Evolutionary conservation across 2,888 invertebrate species (phyloP).

Genomic region (Andrena chrysosceles): DNA sequence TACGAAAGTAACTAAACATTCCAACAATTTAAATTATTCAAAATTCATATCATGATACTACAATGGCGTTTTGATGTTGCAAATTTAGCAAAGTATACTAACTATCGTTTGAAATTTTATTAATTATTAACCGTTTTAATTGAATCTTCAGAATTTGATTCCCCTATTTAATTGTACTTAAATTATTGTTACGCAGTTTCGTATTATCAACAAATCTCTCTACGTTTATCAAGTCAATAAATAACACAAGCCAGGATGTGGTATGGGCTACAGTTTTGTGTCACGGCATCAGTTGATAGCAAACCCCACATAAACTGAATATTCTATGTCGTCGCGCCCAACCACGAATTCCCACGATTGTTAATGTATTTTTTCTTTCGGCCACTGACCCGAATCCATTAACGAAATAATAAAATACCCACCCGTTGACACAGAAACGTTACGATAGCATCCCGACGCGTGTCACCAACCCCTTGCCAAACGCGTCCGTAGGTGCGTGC

Average conservation of each 20-base stretch:
- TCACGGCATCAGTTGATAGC: slow-evolving; percentile 43
- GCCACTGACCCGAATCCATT: slow-evolving; percentile 51
- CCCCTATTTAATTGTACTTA: neutral
- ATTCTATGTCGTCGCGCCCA: slow-evolving; percentile 47
- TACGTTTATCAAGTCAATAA: slow-evolving; percentile 25
- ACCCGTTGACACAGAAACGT: slow-evolving; percentile 52
- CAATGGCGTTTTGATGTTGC: neutral
- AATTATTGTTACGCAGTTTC: slow-evolving; percentile 14
- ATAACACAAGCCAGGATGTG: slow-evolving; percentile 24
- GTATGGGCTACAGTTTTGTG: slow-evolving; percentile 5
- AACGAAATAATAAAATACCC: slow-evolving; percentile 63
- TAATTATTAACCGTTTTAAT: neutral
- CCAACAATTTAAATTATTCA: neutral
- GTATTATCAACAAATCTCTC: slow-evolving; percentile 13
- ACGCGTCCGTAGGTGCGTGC: slow-evolving; percentile 31
- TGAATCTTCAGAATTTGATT: neutral
- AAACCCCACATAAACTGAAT: slow-evolving; percentile 50
- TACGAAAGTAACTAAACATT: neutral
- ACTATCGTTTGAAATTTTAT: neutral
- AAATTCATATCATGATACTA: neutral
- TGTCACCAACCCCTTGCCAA: slow-evolving; percentile 38
- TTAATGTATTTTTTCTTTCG: slow-evolving; percentile 53
- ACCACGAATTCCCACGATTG: slow-evolving; percentile 54
- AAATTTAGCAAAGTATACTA: neutral
- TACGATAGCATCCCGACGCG: slow-evolving; percentile 38